phyloP scores from a whole-genome alignment of 2,113 vertebrate species.

The Cinclus cinclus region DNA sequence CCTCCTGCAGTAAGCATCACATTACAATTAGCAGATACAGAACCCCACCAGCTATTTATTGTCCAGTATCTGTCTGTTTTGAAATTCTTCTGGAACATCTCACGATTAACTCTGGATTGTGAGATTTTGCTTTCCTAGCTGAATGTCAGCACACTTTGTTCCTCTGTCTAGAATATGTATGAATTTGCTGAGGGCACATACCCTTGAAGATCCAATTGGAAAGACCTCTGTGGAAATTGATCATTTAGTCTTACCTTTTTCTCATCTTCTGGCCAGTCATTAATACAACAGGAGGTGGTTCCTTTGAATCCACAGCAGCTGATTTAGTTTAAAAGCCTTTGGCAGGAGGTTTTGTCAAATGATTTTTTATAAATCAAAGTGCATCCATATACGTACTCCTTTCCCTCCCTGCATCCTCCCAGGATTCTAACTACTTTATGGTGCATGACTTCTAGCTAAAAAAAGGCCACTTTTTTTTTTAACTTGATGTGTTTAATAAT shows the following conservation, averaged over 20 bases:
- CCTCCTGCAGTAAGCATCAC: neutral
- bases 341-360: conserved; percentile 25
- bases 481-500: neutral
- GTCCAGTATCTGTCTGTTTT: neutral
- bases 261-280: conserved; percentile 12
- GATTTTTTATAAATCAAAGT: conserved; percentile 54
- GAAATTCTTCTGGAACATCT: neutral
- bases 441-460: neutral
- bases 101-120: neutral
- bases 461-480: neutral
- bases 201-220: neutral
- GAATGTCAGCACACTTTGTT: neutral
- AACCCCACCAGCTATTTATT: neutral
- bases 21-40: neutral
- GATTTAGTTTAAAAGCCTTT: conserved; percentile 44
- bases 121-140: neutral
- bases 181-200: neutral
- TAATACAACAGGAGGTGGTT: conserved; percentile 12
- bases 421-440: neutral
- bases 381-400: neutral
- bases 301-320: conserved; percentile 17
- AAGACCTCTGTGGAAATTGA: neutral
- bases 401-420: neutral
- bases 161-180: neutral
- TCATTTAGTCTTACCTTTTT: neutral